phyloP scores from a whole-genome alignment of 2,113 vertebrate genomes.

The Neolamprologus longior region DNA sequence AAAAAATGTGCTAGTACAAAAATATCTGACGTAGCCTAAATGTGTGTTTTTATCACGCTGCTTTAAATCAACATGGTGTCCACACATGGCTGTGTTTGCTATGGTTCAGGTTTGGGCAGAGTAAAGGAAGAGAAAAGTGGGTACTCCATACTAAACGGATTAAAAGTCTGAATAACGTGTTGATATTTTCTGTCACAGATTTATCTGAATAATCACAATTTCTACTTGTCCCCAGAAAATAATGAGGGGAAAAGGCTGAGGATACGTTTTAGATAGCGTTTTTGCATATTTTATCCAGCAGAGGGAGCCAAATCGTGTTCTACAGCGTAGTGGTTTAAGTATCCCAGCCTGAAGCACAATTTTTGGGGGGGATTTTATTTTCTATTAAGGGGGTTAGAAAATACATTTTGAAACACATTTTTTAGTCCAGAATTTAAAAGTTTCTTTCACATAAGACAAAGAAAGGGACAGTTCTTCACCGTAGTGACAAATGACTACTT shows the following conservation, averaged over 20 bases:
- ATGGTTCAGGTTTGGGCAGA: not conserved
- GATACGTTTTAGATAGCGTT: not conserved
- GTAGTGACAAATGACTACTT: not conserved
- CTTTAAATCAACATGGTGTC: not conserved
- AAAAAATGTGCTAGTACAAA: not conserved
- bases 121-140: not conserved
- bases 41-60: not conserved
- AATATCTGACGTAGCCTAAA: not conserved
- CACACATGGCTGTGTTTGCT: not conserved
- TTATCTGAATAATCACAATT: not conserved
- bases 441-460: not conserved
- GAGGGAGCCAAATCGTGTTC: accelerated
- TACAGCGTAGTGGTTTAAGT: not conserved
- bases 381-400: not conserved
- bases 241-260: not conserved
- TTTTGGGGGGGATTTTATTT: not conserved
- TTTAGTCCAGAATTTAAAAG: not conserved
- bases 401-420: not conserved
- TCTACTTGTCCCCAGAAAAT: not conserved
- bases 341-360: not conserved
- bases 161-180: not conserved
- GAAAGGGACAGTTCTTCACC: not conserved
- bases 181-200: not conserved
- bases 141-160: not conserved
- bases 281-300: not conserved